These are phyloP conservation scores for Cheilosia grossa DNA, from an alignment of 2,888 invertebrate species.

Conservation along the genomic window DNA sequence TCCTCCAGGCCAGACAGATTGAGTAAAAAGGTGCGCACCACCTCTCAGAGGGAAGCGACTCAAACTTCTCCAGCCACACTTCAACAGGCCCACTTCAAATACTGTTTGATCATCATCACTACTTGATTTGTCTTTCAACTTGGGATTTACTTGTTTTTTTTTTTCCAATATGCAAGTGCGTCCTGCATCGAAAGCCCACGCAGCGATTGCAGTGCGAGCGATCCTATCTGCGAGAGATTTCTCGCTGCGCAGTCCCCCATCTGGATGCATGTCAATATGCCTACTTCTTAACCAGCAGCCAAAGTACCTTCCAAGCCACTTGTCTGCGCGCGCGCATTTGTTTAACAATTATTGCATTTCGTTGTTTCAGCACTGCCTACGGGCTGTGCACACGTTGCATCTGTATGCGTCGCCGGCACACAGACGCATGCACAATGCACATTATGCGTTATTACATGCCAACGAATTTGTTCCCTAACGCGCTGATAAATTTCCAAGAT, in stretches of 20 bases:
- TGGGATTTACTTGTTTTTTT: conserved; percentile 13
- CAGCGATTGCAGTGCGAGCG: not conserved
- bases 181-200: conserved; percentile 56
- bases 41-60: not conserved
- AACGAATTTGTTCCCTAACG: conserved; percentile 66
- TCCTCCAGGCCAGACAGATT: no score
- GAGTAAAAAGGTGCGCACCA: not conserved
- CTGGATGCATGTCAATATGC: conserved; percentile 61
- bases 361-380: conserved; percentile 57
- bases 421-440: conserved; percentile 32
- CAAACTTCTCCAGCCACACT: conserved; percentile 1
- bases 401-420: not conserved
- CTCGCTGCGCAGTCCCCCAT: conserved; percentile 9
- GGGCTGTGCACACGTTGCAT: not conserved
- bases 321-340: conserved; percentile 48
- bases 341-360: conserved; percentile 73
- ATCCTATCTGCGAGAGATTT: conserved; percentile 24
- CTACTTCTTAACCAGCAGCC: conserved; percentile 40
- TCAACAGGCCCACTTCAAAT: conserved; percentile 28
- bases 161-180: conserved; percentile 29
- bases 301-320: conserved; percentile 47
- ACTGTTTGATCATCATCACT: conserved; percentile 40
- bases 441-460: conserved; percentile 69
- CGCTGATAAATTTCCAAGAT: conserved; percentile 71
- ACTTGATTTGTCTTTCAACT: conserved; percentile 55